A percentile compares a stretch with the other conserved stretches of the same genome.
These are phyloP conservation scores for Kryptopterus vitreolus DNA, from an alignment of 2,797 vertebrate species.

Conservation along the genomic window DNA sequence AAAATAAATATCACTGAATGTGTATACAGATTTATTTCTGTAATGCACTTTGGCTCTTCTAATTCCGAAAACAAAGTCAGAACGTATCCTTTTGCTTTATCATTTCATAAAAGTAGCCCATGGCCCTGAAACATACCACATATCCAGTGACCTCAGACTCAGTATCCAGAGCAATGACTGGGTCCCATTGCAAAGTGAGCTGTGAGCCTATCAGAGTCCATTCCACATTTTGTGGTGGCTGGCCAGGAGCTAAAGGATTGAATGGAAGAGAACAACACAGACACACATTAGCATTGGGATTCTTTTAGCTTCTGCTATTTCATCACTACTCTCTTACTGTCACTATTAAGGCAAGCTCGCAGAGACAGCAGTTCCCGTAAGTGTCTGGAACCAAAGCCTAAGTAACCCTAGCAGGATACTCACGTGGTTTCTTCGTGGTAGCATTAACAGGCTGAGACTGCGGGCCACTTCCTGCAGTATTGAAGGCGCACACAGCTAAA, in stretches of 20 bases:
- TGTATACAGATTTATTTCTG: neutral
- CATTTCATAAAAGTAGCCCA: neutral
- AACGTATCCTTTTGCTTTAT: neutral
- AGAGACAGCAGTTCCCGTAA: slow-evolving; percentile 42
- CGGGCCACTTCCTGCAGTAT: slow-evolving; percentile 87
- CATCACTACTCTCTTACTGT: neutral
- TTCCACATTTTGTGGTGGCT: slow-evolving; percentile 85
- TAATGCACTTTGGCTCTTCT: neutral
- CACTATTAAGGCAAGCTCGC: slow-evolving; percentile 17
- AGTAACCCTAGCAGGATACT: slow-evolving; percentile 60
- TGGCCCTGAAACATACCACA: slow-evolving; percentile 73
- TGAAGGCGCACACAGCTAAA: slow-evolving; percentile 87
- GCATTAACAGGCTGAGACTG: slow-evolving; percentile 86
- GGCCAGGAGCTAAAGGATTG: slow-evolving; percentile 78
- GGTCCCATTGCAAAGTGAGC: slow-evolving; percentile 89
- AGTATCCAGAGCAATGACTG: slow-evolving; percentile 85
- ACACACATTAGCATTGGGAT: slow-evolving; percentile 21
- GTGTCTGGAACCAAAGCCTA: slow-evolving; percentile 19
- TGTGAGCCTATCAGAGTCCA: slow-evolving; percentile 91
- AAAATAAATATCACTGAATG: neutral
- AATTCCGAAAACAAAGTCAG: neutral
- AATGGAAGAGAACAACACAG: neutral
- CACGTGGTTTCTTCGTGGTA: slow-evolving; percentile 93
- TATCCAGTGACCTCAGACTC: slow-evolving; percentile 94
- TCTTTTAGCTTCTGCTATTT: slow-evolving; percentile 25